Percentiles rank a stretch among this genome's conserved stretches.
These are phyloP conservation scores for Scaptodrosophila latifasciaeformis DNA, from an alignment of 2,888 invertebrate genomes.

Conservation along the genomic window DNA sequence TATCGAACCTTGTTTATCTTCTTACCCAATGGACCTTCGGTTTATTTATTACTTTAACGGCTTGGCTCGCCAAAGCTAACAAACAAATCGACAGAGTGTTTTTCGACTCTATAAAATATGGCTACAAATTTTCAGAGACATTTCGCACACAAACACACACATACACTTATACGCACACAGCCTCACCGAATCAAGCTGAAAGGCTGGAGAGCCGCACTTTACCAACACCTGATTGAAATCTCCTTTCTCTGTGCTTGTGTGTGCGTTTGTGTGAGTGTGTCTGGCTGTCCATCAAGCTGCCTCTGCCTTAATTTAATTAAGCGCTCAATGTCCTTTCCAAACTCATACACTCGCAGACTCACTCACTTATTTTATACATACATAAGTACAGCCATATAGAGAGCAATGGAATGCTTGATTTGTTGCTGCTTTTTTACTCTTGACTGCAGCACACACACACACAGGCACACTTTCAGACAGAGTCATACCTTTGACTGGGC, in stretches of 20 bases:
- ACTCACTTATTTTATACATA: no score
- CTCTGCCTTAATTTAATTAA: constrained; percentile 63
- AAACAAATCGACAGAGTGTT: no score
- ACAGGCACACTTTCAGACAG: constrained; percentile 9
- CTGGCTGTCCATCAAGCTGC: constrained; percentile 64
- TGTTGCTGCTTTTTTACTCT: constrained; percentile 62
- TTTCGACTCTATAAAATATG: no score
- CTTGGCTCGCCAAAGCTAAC: background rate
- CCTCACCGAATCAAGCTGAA: background rate
- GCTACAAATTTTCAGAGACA: no score
- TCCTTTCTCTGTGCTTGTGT: constrained; percentile 11
- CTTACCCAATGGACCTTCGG: no score
- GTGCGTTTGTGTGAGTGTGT: constrained; percentile 34
- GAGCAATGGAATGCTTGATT: constrained; percentile 53
- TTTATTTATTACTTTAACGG: background rate
- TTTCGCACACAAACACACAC: constrained; percentile 2
- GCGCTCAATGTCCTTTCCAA: constrained; percentile 62
- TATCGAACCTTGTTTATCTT: no score
- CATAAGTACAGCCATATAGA: constrained; percentile 8
- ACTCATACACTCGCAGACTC: constrained; percentile 34
- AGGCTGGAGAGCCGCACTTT: constrained; percentile 38
- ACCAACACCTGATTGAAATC: constrained; percentile 50
- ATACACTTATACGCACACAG: background rate
- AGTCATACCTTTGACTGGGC: background rate
- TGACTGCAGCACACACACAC: constrained; percentile 48